phyloP scores from a whole-genome alignment of 2,797 vertebrate genomes.

The Myioborus melanocephalus region DNA sequence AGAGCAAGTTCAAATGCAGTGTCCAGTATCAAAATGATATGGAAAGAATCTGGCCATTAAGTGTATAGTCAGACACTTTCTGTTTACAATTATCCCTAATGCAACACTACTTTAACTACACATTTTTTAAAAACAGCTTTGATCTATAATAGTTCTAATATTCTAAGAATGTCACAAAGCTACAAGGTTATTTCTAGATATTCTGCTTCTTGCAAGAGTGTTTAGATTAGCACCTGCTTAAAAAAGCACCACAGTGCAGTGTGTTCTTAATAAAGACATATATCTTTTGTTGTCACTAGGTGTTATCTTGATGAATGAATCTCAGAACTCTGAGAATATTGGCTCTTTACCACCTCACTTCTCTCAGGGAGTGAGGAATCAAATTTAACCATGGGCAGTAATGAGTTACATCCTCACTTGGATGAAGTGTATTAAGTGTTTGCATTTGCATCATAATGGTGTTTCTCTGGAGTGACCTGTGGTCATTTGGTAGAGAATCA shows the following conservation, averaged over 20 bases:
- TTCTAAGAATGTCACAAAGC: not conserved
- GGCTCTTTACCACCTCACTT: not conserved
- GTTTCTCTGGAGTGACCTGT: not conserved
- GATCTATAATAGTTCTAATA: not conserved
- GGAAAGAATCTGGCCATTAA: not conserved
- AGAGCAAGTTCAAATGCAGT: not conserved
- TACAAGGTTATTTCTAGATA: not conserved
- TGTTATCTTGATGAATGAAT: not conserved
- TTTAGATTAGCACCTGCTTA: not conserved
- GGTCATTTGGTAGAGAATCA: not conserved
- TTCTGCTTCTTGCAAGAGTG: not conserved
- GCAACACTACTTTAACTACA: not conserved
- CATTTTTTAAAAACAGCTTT: not conserved
- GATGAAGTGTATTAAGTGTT: not conserved
- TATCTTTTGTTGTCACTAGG: not conserved
- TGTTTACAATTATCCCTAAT: not conserved
- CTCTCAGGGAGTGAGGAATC: not conserved
- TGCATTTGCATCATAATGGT: not conserved
- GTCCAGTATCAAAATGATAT: not conserved
- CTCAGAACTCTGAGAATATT: not conserved
- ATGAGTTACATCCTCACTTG: not conserved
- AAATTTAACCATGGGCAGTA: not conserved
- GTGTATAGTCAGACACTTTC: not conserved
- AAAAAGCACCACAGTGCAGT: not conserved
- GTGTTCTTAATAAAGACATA: not conserved